These are phyloP conservation scores for Brevimyrus niger DNA, from an alignment of 2,113 vertebrate species.

Conservation along the genomic window DNA sequence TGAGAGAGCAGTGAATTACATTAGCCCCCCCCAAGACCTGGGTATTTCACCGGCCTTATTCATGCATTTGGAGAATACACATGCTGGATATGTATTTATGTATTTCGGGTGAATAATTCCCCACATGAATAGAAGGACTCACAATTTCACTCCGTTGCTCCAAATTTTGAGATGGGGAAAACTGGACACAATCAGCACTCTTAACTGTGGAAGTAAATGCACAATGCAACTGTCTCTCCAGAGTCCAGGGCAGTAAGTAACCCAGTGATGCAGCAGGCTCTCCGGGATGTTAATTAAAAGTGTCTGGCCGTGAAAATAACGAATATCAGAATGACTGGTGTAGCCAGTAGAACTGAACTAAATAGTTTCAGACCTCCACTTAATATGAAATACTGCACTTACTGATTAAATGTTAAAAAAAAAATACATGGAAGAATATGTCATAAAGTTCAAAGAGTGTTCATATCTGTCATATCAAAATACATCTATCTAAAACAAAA, in stretches of 20 bases:
- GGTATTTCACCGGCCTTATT: background rate
- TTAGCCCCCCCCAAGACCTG: background rate
- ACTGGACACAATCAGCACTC: background rate
- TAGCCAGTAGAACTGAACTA: background rate
- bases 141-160: background rate
- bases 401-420: slow-evolving; percentile 39
- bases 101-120: slow-evolving; percentile 9
- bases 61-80: slow-evolving; percentile 6
- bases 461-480: background rate
- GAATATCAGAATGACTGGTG: background rate
- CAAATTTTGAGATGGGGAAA: background rate
- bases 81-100: slow-evolving; percentile 12
- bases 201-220: background rate
- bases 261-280: background rate
- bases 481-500: slow-evolving; percentile 13
- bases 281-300: background rate
- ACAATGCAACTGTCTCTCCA: background rate
- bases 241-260: background rate
- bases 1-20: slow-evolving; percentile 1
- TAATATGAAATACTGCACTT: slow-evolving; percentile 19
- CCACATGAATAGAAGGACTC: background rate
- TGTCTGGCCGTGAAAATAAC: background rate
- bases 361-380: background rate
- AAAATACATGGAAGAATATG: slow-evolving; percentile 22
- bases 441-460: background rate